A percentile compares a stretch with the other conserved stretches of the same genome.
phyloP scores from a whole-genome alignment of 2,888 invertebrate genomes.

The Seladonia tumulorum region DNA sequence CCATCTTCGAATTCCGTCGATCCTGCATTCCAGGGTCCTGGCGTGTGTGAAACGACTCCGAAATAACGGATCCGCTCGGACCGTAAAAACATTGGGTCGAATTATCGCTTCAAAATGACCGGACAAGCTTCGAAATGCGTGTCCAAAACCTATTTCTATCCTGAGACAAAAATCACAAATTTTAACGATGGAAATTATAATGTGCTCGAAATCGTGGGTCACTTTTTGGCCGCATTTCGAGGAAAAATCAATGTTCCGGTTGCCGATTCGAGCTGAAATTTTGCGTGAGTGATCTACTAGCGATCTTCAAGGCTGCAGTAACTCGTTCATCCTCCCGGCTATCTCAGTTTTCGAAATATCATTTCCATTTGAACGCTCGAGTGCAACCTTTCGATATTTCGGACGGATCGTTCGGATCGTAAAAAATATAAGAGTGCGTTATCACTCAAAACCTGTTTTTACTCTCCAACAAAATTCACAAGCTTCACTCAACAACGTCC shows the following conservation, averaged over 20 bases:
- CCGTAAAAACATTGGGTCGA: slow-evolving; percentile 18
- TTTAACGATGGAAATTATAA: background rate
- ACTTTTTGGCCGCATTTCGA: background rate
- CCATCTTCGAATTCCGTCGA: slow-evolving; percentile 64
- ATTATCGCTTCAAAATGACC: slow-evolving; percentile 5
- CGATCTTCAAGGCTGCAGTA: background rate
- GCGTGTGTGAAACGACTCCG: background rate
- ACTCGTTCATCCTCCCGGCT: too few species aligned
- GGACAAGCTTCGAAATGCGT: background rate
- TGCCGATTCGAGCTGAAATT: background rate
- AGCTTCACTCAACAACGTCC: background rate
- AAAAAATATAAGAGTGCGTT: slow-evolving; percentile 17
- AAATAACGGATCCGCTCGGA: slow-evolving; percentile 21
- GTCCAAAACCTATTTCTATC: slow-evolving; percentile 5
- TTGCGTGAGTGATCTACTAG: background rate
- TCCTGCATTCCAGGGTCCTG: slow-evolving; percentile 16
- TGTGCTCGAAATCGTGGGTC: background rate
- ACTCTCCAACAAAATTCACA: background rate
- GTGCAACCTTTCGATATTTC: too few species aligned
- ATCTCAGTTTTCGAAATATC: background rate
- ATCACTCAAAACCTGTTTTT: background rate
- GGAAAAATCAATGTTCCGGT: background rate
- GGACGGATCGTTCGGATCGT: background rate
- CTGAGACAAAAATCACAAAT: background rate
- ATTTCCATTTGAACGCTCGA: background rate